phyloP scores from a whole-genome alignment of 2,797 vertebrate genomes.

The Aeoliscus strigatus region DNA sequence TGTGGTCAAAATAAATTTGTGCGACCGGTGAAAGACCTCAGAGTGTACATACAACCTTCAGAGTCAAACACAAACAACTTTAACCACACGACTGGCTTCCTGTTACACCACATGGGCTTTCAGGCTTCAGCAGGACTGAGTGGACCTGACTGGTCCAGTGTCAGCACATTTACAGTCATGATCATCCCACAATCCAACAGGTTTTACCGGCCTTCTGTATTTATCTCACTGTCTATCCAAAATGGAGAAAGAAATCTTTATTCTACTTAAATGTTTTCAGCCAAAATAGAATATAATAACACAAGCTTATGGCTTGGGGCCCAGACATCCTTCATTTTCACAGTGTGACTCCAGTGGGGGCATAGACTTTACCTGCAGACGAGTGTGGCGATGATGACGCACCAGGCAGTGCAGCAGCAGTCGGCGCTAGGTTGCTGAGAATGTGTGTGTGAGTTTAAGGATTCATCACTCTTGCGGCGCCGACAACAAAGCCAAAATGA shows the following conservation, averaged over 20 bases:
- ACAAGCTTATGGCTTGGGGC: too few species aligned
- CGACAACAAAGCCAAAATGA: constrained; percentile 98
- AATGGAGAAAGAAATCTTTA: too few species aligned
- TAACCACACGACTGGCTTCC: constrained; percentile 18
- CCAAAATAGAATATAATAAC: too few species aligned
- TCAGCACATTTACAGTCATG: neutral
- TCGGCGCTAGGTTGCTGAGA: constrained; percentile 81
- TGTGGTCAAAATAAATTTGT: constrained; percentile 16
- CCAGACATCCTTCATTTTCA: too few species aligned
- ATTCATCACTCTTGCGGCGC: constrained; percentile 83
- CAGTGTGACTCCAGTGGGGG: too few species aligned
- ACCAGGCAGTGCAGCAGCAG: constrained; percentile 99
- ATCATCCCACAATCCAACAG: neutral
- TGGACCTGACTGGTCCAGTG: constrained; percentile 1
- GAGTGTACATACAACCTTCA: constrained; percentile 14
- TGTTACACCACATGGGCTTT: constrained; percentile 8
- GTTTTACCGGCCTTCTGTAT: neutral
- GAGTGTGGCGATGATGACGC: constrained; percentile 95
- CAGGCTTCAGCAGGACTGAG: constrained; percentile 4
- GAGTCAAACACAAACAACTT: constrained; percentile 33
- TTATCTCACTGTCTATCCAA: neutral
- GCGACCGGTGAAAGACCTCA: constrained; percentile 28
- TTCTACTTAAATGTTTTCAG: too few species aligned
- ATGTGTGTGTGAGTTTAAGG: constrained; percentile 62
- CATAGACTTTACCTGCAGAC: constrained; percentile 99